These are phyloP conservation scores for Strigamia crassipes DNA, from an alignment of 2,888 invertebrate species.

Conservation along the genomic window DNA sequence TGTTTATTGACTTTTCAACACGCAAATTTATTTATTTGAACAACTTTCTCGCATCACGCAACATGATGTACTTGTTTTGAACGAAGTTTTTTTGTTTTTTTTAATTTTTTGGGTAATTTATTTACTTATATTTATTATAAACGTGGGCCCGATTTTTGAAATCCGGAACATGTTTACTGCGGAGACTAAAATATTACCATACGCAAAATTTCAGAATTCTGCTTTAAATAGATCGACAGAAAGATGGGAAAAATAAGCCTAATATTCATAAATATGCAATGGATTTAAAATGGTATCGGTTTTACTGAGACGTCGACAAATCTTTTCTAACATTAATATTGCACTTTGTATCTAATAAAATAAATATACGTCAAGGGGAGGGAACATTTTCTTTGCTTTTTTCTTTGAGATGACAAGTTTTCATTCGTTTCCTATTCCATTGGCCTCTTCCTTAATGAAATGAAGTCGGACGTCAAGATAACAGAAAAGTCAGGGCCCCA, in stretches of 20 bases:
- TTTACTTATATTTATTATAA: neutral
- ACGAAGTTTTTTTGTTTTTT: neutral
- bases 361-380: too few relatives aligned
- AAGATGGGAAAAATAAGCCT: neutral
- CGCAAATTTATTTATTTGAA: too few relatives aligned
- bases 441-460: slow-evolving; percentile 14
- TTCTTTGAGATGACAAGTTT: neutral
- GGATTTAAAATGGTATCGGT: neutral
- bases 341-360: too few relatives aligned
- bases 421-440: slow-evolving; percentile 1
- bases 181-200: neutral
- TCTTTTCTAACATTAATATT: too few relatives aligned
- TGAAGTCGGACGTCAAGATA: slow-evolving; percentile 31
- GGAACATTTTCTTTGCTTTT: neutral
- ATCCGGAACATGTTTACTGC: neutral
- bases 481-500: neutral
- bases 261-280: neutral
- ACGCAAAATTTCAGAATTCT: neutral
- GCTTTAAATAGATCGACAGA: neutral
- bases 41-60: too few relatives aligned
- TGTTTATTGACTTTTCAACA: too few relatives aligned
- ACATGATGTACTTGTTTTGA: neutral
- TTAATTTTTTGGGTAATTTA: neutral
- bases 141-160: neutral
- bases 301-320: too few relatives aligned